Evolutionary conservation across 2,113 vertebrate species (phyloP).

Genomic region (Triplophysa dalaica): DNA sequence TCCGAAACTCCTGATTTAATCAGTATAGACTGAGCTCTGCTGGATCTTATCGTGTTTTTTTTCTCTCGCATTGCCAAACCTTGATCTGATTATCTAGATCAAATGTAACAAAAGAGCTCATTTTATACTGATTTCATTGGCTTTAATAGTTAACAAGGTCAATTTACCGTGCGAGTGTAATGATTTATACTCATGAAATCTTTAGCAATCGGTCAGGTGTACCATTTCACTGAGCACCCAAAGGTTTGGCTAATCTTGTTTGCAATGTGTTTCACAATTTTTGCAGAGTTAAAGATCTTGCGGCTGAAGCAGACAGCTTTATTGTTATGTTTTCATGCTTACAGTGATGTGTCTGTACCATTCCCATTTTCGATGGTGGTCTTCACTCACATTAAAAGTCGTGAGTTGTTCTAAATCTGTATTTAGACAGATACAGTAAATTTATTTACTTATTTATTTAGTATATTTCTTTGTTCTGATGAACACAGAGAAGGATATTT

Average conservation of each 20-base stretch:
- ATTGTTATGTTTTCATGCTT: no score
- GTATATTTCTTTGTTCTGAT: no score
- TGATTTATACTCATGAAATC: constrained; percentile 17
- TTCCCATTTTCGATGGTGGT: no score
- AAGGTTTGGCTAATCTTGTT: background rate
- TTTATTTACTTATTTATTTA: no score
- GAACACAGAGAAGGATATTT: no score
- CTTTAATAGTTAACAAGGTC: constrained; percentile 22
- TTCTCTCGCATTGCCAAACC: constrained; percentile 8
- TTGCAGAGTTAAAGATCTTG: background rate
- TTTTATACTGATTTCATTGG: constrained; percentile 3
- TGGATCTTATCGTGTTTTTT: constrained; percentile 10
- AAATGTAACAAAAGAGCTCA: constrained; percentile 4
- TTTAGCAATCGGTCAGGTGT: background rate
- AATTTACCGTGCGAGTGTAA: constrained; percentile 9
- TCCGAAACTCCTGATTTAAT: constrained; percentile 31
- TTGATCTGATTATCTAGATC: constrained; percentile 23
- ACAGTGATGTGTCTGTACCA: no score
- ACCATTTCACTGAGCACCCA: background rate
- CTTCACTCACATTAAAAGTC: no score
- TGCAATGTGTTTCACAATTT: background rate
- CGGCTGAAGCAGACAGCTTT: no score
- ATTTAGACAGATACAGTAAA: no score
- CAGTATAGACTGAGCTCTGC: constrained; percentile 4
- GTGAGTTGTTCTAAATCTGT: no score